Evolutionary conservation across 2,113 vertebrate genomes (phyloP).

Genomic region (Odocoileus hemionus): DNA sequence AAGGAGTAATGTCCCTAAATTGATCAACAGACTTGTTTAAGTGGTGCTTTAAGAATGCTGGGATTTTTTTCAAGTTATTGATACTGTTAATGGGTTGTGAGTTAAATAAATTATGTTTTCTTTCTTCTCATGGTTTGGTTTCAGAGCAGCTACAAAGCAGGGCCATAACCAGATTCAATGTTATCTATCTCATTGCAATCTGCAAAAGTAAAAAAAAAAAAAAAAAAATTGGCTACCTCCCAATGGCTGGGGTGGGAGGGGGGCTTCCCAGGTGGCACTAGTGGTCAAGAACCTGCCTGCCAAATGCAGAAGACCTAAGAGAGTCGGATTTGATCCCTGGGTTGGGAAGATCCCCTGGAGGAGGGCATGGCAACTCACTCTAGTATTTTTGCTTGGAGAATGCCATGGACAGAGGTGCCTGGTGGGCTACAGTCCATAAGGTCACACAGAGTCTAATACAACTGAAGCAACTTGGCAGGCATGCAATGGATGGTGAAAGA

Average conservation of each 20-base stretch:
- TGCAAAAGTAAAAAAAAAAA: background rate
- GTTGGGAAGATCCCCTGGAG: background rate
- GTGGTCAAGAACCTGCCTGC: background rate
- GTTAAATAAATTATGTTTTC: conserved; percentile 69
- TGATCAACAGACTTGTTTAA: conserved; percentile 51
- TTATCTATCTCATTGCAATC: conserved; percentile 65
- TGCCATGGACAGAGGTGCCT: background rate
- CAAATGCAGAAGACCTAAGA: background rate
- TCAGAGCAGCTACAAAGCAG: conserved; percentile 35
- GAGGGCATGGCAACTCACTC: background rate
- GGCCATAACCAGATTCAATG: conserved; percentile 55
- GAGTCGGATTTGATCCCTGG: accelerated
- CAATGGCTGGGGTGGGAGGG: background rate
- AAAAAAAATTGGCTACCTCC: conserved; percentile 46
- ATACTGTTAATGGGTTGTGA: conserved; percentile 49
- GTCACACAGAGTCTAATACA: background rate
- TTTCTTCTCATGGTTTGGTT: conserved; percentile 54
- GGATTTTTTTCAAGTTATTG: conserved; percentile 36
- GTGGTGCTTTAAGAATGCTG: conserved; percentile 7
- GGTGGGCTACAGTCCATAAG: background rate
- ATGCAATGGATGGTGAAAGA: conserved; percentile 54
- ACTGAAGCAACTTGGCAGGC: background rate
- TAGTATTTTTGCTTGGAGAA: background rate
- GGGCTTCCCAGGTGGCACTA: background rate
- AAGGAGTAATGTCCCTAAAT: background rate